Evolutionary conservation across 2,888 invertebrate species (phyloP), one percentile per base, ranked within the genome.

Genomic region (Drosophila ezoana): DNA sequence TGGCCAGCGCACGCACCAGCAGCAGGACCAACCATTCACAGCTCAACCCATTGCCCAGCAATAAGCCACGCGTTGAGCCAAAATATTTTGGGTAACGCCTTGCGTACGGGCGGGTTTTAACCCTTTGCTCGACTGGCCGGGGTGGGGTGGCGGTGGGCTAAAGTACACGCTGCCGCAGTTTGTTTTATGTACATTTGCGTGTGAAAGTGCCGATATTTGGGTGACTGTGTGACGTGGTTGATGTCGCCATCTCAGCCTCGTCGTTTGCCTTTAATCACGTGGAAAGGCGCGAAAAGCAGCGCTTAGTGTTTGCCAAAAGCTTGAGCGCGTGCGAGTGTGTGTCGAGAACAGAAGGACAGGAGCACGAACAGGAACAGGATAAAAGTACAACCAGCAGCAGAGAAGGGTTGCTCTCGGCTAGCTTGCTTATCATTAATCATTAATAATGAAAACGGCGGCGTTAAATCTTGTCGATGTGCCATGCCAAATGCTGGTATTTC

Each of bases 201-300:
- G 83, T 86, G 83, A 84, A 88, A 84, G 81, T 84, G 89, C 67
- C 88, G 88, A 87, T 87, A 83, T 87, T 87, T 85, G 76, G 78
- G 77, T 70, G 77, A 78, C 56, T 54, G 47, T 38, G 52, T 62
- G 64, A 74, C 52, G 52, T 71, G 71, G 77, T 62, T 57, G 87
- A 62, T 85, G 89, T 77, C 80, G 74, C 73, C 79, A 71, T 38
- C 58, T 52, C 64, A 44, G 58, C 63, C 88, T 79, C 71, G 62
- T 72, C 68, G 68, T 68, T 76, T 64, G 86, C 67, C 86, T 78
- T 83, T 90, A 91, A 91, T 91, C 91, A 90, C 89, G 91, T 90
- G 91, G 91, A 91, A 91, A 91, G 91, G 91, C 92, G 91, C 90
- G 91, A 91, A 91, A 91, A 91, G 86, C 89, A 87, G 79, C 86